Percentiles rank a stretch among this genome's conserved stretches.
Evolutionary conservation across 2,888 invertebrate genomes (phyloP).

Genomic region (Drosophila mimica): DNA sequence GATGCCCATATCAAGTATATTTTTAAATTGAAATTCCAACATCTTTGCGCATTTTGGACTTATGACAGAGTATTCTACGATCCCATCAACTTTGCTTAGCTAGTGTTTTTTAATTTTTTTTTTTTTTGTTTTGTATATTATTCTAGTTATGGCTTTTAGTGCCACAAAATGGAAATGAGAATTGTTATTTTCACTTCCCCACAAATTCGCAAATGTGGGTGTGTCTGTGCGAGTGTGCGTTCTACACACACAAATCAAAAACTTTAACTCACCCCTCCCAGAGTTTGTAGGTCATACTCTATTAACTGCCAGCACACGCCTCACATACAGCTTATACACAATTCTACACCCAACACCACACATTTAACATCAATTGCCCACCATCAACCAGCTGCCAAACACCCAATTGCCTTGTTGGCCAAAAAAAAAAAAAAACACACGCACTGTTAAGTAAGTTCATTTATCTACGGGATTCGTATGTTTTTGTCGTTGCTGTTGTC

Average conservation of each 20-base stretch:
- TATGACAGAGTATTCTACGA: constrained; percentile 15
- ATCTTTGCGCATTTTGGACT: neutral
- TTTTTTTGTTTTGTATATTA: constrained; percentile 32
- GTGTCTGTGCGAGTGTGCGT: constrained; percentile 24
- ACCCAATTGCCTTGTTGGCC: constrained; percentile 14
- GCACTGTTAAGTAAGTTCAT: constrained; percentile 60
- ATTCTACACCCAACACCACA: neutral
- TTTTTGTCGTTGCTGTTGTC: constrained; percentile 25
- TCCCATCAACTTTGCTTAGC: neutral
- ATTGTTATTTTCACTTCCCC: constrained; percentile 70
- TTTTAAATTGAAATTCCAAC: neutral
- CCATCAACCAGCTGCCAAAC: neutral
- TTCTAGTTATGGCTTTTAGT: constrained; percentile 51
- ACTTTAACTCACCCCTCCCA: constrained; percentile 63
- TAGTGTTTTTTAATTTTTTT: neutral
- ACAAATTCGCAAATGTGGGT: constrained; percentile 17
- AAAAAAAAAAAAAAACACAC: constrained; percentile 28
- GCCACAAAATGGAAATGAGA: constrained; percentile 57
- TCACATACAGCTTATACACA: neutral
- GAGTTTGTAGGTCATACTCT: constrained; percentile 36
- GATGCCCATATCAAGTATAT: neutral
- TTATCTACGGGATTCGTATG: constrained; percentile 58
- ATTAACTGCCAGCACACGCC: constrained; percentile 56
- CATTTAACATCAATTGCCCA: neutral
- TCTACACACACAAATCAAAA: constrained; percentile 73